Evolutionary conservation across 2,888 invertebrate species (phyloP).

Genomic region (Leuctra nigra): DNA sequence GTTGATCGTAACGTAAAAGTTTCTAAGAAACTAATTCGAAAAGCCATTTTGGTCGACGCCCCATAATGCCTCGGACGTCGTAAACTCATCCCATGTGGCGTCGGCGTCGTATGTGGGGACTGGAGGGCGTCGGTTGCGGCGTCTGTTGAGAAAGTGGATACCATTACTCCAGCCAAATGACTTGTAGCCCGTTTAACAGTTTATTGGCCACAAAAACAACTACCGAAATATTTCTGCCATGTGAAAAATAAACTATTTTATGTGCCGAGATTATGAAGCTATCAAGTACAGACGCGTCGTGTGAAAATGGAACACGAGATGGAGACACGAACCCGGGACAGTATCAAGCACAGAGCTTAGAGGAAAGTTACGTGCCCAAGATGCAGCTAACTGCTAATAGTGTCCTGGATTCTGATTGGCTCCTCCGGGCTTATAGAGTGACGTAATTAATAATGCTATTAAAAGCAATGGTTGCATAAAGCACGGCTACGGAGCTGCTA

Average conservation of each 20-base stretch:
- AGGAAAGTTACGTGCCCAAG: too few species aligned
- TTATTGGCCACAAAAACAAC: constrained; percentile 10
- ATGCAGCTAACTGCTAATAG: too few species aligned
- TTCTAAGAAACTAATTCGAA: constrained; percentile 17
- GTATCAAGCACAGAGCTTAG: background rate
- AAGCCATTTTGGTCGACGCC: constrained; percentile 17
- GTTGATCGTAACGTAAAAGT: constrained; percentile 13
- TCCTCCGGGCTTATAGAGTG: too few species aligned
- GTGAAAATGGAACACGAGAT: background rate
- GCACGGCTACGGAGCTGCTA: too few species aligned
- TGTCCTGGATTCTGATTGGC: too few species aligned
- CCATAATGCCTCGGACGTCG: constrained; percentile 12
- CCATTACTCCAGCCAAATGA: constrained; percentile 11
- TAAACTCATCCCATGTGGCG: constrained; percentile 2
- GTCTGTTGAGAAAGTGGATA: constrained; percentile 4
- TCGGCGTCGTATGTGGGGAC: background rate
- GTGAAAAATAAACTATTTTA: constrained; percentile 7
- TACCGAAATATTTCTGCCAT: background rate
- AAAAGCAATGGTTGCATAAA: too few species aligned
- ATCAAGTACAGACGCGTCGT: constrained; percentile 1
- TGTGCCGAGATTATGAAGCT: constrained; percentile 7
- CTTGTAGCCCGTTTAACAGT: constrained; percentile 13
- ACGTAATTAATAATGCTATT: constrained; percentile 14
- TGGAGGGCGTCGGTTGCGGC: background rate
- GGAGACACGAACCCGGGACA: background rate